Evolutionary conservation across 2,797 vertebrate species (phyloP).

Genomic region (Eospalax fontanierii): DNA sequence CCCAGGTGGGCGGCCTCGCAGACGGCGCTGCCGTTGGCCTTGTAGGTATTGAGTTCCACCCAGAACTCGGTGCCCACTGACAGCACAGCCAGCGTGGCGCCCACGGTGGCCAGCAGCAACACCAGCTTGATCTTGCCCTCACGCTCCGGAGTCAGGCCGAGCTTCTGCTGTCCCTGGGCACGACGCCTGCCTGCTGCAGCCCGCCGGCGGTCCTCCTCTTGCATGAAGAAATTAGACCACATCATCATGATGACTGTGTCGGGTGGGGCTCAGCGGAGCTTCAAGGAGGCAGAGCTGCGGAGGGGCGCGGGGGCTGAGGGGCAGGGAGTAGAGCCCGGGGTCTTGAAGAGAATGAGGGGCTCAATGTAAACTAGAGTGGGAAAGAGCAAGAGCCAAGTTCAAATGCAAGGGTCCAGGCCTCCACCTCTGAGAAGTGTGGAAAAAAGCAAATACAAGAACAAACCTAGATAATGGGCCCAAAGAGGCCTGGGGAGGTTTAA

Average conservation of each 20-base stretch:
- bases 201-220: conserved; percentile 91
- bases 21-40: conserved; percentile 92
- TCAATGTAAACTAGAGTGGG: neutral
- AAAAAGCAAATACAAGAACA: neutral
- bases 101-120: conserved; percentile 93
- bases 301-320: no score
- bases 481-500: neutral
- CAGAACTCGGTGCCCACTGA: conserved; percentile 97
- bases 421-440: neutral
- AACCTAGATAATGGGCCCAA: neutral
- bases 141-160: conserved; percentile 92
- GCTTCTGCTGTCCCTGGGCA: conserved; percentile 68
- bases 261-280: neutral
- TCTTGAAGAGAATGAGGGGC: neutral
- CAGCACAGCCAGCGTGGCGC: conserved; percentile 93
- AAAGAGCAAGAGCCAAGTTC: neutral
- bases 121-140: conserved; percentile 95
- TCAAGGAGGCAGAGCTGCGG: neutral
- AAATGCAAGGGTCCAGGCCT: neutral
- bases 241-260: conserved; percentile 84
- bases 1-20: conserved; percentile 95
- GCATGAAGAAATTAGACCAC: conserved; percentile 95
- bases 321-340: neutral
- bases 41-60: conserved; percentile 94
- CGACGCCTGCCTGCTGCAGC: conserved; percentile 85